phyloP scores from a whole-genome alignment of 2,888 invertebrate species.

The Hanleya hanleyi region DNA sequence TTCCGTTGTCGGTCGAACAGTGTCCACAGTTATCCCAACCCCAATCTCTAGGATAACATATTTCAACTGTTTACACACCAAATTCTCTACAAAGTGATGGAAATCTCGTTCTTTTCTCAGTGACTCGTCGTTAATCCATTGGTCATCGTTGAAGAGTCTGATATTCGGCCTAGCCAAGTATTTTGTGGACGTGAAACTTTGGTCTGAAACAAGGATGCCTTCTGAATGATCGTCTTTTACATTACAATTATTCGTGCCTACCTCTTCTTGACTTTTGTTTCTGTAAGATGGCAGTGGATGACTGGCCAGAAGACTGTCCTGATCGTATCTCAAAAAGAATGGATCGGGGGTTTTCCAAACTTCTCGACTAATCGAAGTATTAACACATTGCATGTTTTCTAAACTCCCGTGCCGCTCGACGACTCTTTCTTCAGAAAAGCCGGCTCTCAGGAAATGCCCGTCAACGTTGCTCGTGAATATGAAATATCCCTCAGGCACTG shows the following conservation, averaged over 20 bases:
- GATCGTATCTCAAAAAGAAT: constrained; percentile 15
- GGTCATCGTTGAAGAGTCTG: constrained; percentile 36
- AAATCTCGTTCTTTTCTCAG: constrained; percentile 9
- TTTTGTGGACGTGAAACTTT: neutral
- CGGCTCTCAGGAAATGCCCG: constrained; percentile 43
- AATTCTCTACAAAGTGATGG: neutral
- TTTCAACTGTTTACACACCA: neutral
- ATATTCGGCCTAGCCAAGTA: constrained; percentile 37
- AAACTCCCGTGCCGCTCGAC: constrained; percentile 40
- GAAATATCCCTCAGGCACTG: constrained; percentile 30
- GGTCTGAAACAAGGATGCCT: constrained; percentile 14
- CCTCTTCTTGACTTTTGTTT: neutral
- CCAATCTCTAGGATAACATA: constrained; percentile 36
- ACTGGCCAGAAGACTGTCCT: constrained; percentile 11
- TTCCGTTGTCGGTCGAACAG: constrained; percentile 28
- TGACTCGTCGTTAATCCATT: constrained; percentile 16
- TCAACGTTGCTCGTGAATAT: constrained; percentile 43
- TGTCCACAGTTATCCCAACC: constrained; percentile 34
- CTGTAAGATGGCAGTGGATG: constrained; percentile 17
- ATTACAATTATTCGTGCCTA: neutral
- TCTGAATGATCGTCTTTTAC: neutral
- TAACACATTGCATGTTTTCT: constrained; percentile 28
- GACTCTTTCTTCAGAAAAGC: constrained; percentile 29
- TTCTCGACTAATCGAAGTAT: neutral
- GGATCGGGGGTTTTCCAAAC: constrained; percentile 35